A percentile compares a stretch with the other conserved stretches of the same genome.
These are phyloP conservation scores for Oreochromis niloticus DNA, from an alignment of 2,113 vertebrate genomes.

Conservation along the genomic window DNA sequence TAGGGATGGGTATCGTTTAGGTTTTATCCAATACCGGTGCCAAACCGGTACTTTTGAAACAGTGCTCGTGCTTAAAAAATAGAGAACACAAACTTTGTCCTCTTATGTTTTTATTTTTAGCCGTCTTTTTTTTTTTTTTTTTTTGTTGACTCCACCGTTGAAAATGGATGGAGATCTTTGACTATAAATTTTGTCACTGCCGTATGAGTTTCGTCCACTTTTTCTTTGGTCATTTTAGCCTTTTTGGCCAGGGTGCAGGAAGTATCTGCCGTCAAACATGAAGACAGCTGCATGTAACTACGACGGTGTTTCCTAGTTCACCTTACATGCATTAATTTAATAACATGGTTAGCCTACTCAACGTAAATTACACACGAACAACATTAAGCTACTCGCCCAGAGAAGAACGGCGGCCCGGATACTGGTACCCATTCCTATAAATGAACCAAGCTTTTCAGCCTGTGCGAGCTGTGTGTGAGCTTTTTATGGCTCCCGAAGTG, in stretches of 20 bases:
- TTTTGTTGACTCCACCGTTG: background rate
- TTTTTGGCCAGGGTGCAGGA: fast-evolving
- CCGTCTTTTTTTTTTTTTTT: no score
- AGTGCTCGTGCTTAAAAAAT: no score
- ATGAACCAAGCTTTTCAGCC: background rate
- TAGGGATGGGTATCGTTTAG: no score
- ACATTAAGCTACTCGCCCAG: background rate
- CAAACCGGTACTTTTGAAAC: no score
- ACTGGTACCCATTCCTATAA: background rate
- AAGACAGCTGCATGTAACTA: background rate
- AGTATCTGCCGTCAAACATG: fast-evolving
- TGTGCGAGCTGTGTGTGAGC: background rate
- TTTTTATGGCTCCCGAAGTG: background rate
- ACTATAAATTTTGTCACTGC: background rate
- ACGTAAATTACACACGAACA: background rate
- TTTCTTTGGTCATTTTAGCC: background rate
- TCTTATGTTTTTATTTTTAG: no score
- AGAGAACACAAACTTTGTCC: no score
- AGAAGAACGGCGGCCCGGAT: background rate
- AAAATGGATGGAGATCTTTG: background rate
- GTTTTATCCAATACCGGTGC: no score
- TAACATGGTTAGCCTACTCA: fast-evolving
- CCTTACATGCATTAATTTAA: fast-evolving
- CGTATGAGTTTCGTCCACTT: fast-evolving
- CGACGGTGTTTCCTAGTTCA: fast-evolving